These are phyloP conservation scores for Artibeus jamaicensis DNA, from an alignment of 2,797 vertebrate species.

Conservation along the genomic window DNA sequence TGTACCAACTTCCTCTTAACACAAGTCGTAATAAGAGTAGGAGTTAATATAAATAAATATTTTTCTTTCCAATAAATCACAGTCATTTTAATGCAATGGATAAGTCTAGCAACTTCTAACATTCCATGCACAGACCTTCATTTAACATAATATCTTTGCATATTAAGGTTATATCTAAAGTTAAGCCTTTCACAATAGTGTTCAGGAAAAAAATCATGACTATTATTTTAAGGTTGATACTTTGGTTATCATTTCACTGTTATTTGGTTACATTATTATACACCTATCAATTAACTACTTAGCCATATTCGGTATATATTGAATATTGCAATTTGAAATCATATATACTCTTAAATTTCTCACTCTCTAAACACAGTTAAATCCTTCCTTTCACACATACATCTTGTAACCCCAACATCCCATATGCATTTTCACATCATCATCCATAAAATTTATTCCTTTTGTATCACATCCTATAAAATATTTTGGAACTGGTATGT, in stretches of 20 bases:
- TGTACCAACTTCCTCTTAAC: background rate
- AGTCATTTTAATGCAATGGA: background rate
- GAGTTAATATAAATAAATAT: background rate
- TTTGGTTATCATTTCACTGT: background rate
- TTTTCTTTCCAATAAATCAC: background rate
- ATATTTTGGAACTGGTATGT: background rate
- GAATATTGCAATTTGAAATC: background rate
- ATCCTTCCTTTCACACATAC: background rate
- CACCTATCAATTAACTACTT: background rate
- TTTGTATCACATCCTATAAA: background rate
- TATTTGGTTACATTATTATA: background rate
- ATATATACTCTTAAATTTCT: background rate
- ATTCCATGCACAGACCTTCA: background rate
- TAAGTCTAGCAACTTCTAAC: background rate
- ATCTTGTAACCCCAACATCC: background rate
- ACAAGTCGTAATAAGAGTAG: background rate
- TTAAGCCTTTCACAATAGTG: background rate
- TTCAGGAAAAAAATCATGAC: background rate
- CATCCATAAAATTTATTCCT: background rate
- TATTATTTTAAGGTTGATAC: background rate
- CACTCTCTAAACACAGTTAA: background rate
- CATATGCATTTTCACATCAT: background rate
- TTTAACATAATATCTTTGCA: background rate
- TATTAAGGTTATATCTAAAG: background rate
- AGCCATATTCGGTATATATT: background rate